A percentile compares a stretch with the other conserved stretches of the same genome.
Evolutionary conservation across 2,888 invertebrate species (phyloP).

Genomic region (Cyclophora punctaria): DNA sequence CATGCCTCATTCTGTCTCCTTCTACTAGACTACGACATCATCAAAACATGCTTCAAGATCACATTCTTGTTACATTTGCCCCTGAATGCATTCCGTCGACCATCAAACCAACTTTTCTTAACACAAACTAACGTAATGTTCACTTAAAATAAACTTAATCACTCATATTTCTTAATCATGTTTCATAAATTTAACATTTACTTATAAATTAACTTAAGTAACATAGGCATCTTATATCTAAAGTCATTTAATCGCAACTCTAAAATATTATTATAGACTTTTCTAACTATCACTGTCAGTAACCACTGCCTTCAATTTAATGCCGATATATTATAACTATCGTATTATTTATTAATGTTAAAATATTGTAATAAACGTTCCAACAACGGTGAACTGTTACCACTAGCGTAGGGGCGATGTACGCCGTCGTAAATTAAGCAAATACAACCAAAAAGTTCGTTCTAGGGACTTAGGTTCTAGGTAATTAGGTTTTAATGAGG

Average conservation of each 20-base stretch:
- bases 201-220: slow-evolving; percentile 8
- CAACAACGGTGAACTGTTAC: slow-evolving; percentile 75
- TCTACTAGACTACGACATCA: slow-evolving; percentile 3
- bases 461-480: slow-evolving; percentile 73
- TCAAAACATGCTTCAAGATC: slow-evolving; percentile 12
- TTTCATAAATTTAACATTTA: slow-evolving; percentile 10
- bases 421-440: slow-evolving; percentile 60
- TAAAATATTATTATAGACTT: slow-evolving; percentile 15
- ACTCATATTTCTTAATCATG: slow-evolving; percentile 5
- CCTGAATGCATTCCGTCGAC: slow-evolving; percentile 12
- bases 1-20: neutral
- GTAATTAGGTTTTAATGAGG: slow-evolving; percentile 33
- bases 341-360: slow-evolving; percentile 61
- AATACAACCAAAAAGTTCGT: slow-evolving; percentile 74
- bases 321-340: slow-evolving; percentile 40
- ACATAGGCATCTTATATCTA: slow-evolving; percentile 10
- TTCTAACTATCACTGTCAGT: slow-evolving; percentile 46
- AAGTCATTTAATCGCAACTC: slow-evolving; percentile 19
- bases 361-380: slow-evolving; percentile 63
- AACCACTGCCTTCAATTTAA: slow-evolving; percentile 51
- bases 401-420: slow-evolving; percentile 59
- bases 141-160: neutral
- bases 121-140: neutral
- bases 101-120: neutral
- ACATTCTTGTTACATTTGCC: slow-evolving; percentile 6